These are phyloP conservation scores for Drosophila mayri DNA, from an alignment of 1,140 invertebrate genomes.

Conservation along the genomic window DNA sequence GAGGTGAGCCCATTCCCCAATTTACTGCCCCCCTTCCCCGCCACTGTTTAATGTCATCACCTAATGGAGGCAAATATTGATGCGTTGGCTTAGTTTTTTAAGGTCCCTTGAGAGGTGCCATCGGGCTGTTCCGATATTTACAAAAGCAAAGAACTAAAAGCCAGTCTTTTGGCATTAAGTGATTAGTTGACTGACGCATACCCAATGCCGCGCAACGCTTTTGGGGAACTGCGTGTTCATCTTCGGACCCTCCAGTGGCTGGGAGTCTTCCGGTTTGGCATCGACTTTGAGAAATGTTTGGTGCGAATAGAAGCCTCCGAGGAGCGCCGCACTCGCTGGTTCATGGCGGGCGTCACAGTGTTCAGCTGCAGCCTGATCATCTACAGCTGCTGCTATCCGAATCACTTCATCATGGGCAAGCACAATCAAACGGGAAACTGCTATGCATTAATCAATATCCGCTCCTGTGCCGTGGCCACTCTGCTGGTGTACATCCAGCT, in stretches of 20 bases:
- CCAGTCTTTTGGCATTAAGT: background rate
- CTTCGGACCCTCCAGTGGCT: constrained; percentile 12
- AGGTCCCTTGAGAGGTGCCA: background rate
- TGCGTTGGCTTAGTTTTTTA: background rate
- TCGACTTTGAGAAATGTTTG: constrained; percentile 15
- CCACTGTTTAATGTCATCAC: background rate
- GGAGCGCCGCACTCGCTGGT: background rate
- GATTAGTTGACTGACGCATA: constrained; percentile 23
- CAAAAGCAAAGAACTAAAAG: background rate
- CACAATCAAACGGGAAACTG: constrained; percentile 33
- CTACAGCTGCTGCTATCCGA: background rate
- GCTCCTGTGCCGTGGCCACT: constrained; percentile 9
- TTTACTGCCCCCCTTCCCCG: background rate
- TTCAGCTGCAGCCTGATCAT: background rate
- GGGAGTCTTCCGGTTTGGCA: constrained; percentile 15
- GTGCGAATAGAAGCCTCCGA: constrained; percentile 2
- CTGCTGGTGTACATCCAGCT: constrained; percentile 18
- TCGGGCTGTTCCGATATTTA: too few species aligned
- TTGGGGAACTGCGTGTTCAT: constrained; percentile 24
- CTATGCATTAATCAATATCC: constrained; percentile 23
- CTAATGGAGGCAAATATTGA: constrained; percentile 20
- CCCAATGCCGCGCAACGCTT: constrained; percentile 24
- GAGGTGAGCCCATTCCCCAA: constrained; percentile 45
- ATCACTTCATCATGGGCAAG: constrained; percentile 23
- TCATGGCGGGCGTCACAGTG: background rate